A percentile compares a stretch with the other conserved stretches of the same genome.
Conservation (phyloP, 2,888 invertebrate genomes). For the Aradus depressus region DNA sequence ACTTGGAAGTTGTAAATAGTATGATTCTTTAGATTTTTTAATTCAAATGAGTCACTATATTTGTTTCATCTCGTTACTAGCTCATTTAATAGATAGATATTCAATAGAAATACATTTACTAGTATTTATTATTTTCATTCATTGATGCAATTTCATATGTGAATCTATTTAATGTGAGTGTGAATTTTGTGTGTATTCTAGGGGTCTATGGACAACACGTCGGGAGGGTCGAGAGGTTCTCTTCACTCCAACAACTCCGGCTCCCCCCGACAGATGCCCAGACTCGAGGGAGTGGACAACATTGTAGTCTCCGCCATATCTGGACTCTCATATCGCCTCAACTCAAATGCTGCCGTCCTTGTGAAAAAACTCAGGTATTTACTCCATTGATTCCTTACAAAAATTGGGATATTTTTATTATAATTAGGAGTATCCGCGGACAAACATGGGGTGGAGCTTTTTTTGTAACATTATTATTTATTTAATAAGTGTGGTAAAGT, state of each 20-base stretch:
- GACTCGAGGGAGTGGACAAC: slow-evolving; percentile 29
- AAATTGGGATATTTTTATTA: too few relatives aligned
- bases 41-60: too few relatives aligned
- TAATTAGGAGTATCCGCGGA: too few relatives aligned
- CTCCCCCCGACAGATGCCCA: slow-evolving; percentile 25
- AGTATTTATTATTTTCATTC: neutral
- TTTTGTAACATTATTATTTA: too few relatives aligned
- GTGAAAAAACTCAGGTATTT: slow-evolving; percentile 30
- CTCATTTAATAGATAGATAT: too few relatives aligned
- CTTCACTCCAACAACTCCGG: slow-evolving; percentile 29
- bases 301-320: slow-evolving; percentile 30
- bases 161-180: neutral
- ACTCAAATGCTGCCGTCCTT: slow-evolving; percentile 27
- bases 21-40: too few relatives aligned
- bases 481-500: too few relatives aligned
- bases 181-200: neutral
- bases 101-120: too few relatives aligned
- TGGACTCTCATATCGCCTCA: slow-evolving; percentile 28
- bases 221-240: slow-evolving; percentile 29
- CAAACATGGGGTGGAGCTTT: too few relatives aligned
- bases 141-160: slow-evolving; percentile 1
- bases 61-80: too few relatives aligned
- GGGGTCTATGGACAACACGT: slow-evolving; percentile 26
- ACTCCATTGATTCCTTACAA: slow-evolving; percentile 1
- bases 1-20: too few relatives aligned